A percentile compares a stretch with the other conserved stretches of the same genome.
Conservation (phyloP, 2,888 invertebrate species). For the Trisateles emortualis region DNA sequence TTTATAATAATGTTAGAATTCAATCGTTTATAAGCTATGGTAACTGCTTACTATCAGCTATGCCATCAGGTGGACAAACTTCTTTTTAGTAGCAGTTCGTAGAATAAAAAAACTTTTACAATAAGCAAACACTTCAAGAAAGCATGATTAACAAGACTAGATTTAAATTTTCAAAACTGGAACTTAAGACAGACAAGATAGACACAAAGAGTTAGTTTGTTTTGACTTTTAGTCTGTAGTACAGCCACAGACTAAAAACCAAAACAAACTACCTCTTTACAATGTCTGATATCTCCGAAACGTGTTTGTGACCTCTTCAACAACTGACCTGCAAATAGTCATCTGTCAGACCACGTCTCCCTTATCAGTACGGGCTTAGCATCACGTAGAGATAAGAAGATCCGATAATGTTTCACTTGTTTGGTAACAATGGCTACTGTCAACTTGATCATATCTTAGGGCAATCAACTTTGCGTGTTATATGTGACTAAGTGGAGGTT, state of each 20-base stretch:
- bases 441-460: constrained; percentile 2
- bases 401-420: constrained; percentile 14
- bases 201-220: no score
- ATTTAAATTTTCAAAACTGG: no score
- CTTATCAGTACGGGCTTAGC: constrained; percentile 39
- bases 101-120: no score
- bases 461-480: constrained; percentile 12
- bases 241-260: background rate
- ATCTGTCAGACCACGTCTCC: constrained; percentile 6
- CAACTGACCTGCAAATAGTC: constrained; percentile 13
- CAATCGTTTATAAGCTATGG: no score
- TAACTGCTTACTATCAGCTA: no score
- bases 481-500: background rate
- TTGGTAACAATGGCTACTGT: constrained; percentile 11
- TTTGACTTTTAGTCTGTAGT: no score
- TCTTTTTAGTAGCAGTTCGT: no score
- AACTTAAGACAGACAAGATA: no score
- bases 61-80: no score
- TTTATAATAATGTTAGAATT: no score
- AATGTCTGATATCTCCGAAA: background rate
- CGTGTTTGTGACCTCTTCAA: constrained; percentile 3
- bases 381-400: constrained; percentile 58
- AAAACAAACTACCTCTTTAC: background rate
- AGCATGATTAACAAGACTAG: no score
- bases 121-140: no score